Evolutionary conservation across 2,888 invertebrate genomes (phyloP).

Genomic region (Mylabris sibirica): DNA sequence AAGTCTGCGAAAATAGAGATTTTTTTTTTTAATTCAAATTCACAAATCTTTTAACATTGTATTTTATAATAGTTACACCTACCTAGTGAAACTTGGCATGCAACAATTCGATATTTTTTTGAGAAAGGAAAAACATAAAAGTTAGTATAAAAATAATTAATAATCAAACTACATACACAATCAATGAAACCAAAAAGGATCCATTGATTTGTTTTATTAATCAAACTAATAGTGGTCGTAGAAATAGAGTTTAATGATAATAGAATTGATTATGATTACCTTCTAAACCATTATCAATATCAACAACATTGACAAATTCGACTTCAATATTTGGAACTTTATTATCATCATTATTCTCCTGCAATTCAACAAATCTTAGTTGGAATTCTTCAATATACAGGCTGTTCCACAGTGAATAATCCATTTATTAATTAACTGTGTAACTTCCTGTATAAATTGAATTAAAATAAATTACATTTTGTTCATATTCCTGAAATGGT

Average conservation of each 20-base stretch:
- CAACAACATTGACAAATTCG: conserved; percentile 56
- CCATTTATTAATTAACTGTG: background rate
- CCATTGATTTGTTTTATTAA: conserved; percentile 17
- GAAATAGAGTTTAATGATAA: background rate
- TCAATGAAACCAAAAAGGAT: conserved; percentile 28
- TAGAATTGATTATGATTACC: conserved; percentile 44
- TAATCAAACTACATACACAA: background rate
- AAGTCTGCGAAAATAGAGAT: conserved; percentile 59
- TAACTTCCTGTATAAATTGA: conserved; percentile 1
- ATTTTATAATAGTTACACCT: conserved; percentile 17
- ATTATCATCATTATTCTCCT: conserved; percentile 30
- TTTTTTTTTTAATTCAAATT: conserved; percentile 9
- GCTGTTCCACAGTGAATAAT: too few relatives aligned
- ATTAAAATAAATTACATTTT: conserved; percentile 31
- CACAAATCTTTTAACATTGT: background rate
- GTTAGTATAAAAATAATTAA: conserved; percentile 23
- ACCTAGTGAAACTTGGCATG: conserved; percentile 36
- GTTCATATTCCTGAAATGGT: conserved; percentile 40
- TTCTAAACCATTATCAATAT: conserved; percentile 54
- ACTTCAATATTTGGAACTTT: conserved; percentile 52
- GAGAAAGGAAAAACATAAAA: conserved; percentile 21
- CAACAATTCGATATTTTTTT: conserved; percentile 19
- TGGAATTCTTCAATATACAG: too few relatives aligned
- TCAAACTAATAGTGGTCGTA: background rate
- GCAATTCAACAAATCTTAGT: conserved; percentile 24